phyloP scores from a whole-genome alignment of 1,140 invertebrate genomes.

The Drosophila setifemur region DNA sequence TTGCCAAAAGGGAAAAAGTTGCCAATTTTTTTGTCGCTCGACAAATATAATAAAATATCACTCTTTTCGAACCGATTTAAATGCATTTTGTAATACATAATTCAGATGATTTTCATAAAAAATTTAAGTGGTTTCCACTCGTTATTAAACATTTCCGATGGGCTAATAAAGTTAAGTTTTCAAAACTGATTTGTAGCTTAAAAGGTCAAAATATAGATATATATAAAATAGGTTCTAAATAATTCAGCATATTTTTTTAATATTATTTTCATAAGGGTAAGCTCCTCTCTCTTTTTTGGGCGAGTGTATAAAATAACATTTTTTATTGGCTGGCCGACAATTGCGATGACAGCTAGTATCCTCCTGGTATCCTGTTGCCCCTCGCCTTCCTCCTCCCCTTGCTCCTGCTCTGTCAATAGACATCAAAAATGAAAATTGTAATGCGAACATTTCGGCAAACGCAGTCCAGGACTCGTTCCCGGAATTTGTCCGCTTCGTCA shows the following conservation, averaged over 20 bases:
- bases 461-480: slow-evolving; percentile 5
- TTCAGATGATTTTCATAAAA: no score
- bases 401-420: slow-evolving; percentile 64
- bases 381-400: background rate
- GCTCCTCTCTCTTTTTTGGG: background rate
- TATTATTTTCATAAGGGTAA: background rate
- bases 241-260: background rate
- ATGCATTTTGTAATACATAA: no score
- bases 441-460: slow-evolving; percentile 71
- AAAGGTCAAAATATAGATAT: no score
- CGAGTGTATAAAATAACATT: slow-evolving; percentile 29
- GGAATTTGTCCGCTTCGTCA: slow-evolving; percentile 48
- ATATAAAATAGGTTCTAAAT: no score
- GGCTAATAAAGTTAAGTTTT: no score
- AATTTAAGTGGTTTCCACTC: no score
- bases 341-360: slow-evolving; percentile 54
- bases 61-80: no score
- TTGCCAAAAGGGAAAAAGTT: slow-evolving; percentile 16
- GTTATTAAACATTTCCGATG: no score
- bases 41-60: no score
- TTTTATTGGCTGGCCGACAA: slow-evolving; percentile 33
- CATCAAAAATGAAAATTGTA: slow-evolving; percentile 81
- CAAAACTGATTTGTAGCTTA: no score
- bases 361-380: background rate
- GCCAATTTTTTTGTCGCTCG: background rate